Base-by-base conservation (phyloP, 2,113 vertebrate genomes). In the Pseudopodoces humilis region DNA sequence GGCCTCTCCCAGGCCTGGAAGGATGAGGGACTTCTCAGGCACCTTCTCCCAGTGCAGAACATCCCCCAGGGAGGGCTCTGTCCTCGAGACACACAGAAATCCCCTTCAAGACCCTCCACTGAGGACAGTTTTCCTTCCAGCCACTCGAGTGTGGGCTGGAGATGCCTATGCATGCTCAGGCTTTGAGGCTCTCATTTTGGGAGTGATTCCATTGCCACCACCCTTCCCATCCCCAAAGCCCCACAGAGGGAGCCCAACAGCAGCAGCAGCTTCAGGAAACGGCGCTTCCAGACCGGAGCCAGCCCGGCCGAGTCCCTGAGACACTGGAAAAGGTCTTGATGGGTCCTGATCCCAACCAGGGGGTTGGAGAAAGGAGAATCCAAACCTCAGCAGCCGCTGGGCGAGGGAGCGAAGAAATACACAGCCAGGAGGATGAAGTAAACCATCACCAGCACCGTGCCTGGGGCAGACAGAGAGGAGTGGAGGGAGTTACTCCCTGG, bases 371-470 rank as follows among this genome's bases (percentile, higher is more conserved):
- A 37, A 11, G 75, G 43, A 49, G 62, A 63, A 10, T 46, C 59
- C 59, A 74, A 39, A 44, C 33, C 69, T 98, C 96, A 98, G 98
- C 98, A 99, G 13, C 98, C 97, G 1, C 65, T 95, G 35, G 98
- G 98, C 3, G 98, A 98, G 0, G 98, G 98, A 28, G 98, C 98
- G 8, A 98, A 98, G 95, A 98, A 98, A 82, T 98, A 98, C 47
- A 98, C 96, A 1, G 98, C 97, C 89, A 98, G 63, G 41, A 98
- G 97, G 96, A 99, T 98, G 93, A 98, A 97, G 96, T 98, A 98
- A 68, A 98, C 98, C 92, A 98, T 98, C 77, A 99, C 98, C 52
- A 98, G 96, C 76, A 97, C 98, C 0, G 98, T 98, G 53, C 98
- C 98, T 98, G 96, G 19, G 69, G 77, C 19, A 4, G 53, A 87